These are phyloP conservation scores for Parauchenoglanis ngamensis DNA, from an alignment of 2,797 vertebrate genomes.

Conservation along the genomic window DNA sequence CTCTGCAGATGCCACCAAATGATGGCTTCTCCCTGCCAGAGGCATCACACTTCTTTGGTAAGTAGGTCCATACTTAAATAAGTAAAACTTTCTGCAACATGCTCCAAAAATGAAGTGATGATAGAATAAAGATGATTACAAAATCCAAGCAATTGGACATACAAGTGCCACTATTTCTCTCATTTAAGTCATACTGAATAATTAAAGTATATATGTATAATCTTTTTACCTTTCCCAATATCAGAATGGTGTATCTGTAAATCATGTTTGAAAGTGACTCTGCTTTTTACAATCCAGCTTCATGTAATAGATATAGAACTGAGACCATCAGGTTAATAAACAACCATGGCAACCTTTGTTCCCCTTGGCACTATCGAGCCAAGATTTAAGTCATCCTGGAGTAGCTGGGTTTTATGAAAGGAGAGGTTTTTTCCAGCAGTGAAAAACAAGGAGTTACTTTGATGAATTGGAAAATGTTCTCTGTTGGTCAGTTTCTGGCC, in stretches of 20 bases:
- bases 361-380: slow-evolving; percentile 66
- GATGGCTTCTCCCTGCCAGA: slow-evolving; percentile 89
- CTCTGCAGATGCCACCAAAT: slow-evolving; percentile 79
- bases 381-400: slow-evolving; percentile 53
- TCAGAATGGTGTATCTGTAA: neutral
- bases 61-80: slow-evolving; percentile 61
- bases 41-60: slow-evolving; percentile 87
- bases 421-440: slow-evolving; percentile 11
- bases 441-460: slow-evolving; percentile 44
- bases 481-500: slow-evolving; percentile 40
- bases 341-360: slow-evolving; percentile 78
- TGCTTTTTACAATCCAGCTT: slow-evolving; percentile 54
- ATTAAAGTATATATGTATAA: neutral
- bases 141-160: neutral
- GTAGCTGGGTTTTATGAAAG: slow-evolving; percentile 44
- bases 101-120: neutral
- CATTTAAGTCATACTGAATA: neutral
- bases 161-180: neutral
- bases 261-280: slow-evolving; percentile 46
- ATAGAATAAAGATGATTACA: neutral
- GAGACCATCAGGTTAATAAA: slow-evolving; percentile 74
- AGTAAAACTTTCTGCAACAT: neutral
- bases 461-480: slow-evolving; percentile 20
- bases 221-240: neutral
- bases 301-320: slow-evolving; percentile 66